A percentile compares a stretch with the other conserved stretches of the same genome.
Evolutionary conservation across 2,888 invertebrate species (phyloP).

Genomic region (Stegophylla sp.): DNA sequence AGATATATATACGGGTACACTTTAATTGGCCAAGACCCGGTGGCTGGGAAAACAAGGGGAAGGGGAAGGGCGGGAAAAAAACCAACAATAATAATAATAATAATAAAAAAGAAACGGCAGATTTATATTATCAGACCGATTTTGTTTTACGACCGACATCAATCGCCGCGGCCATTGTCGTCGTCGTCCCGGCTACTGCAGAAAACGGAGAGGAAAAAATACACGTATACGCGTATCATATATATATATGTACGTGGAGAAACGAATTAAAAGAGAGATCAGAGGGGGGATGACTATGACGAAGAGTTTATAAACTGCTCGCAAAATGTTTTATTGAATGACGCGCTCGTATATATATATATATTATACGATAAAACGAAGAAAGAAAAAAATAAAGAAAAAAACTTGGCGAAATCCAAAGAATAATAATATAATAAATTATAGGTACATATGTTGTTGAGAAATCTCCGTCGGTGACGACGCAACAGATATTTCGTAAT

Average conservation of each 20-base stretch:
- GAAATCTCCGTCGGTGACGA: slow-evolving; percentile 21
- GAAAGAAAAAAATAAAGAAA: slow-evolving; percentile 4
- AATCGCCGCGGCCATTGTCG: slow-evolving; percentile 36
- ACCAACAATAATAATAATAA: too few species aligned
- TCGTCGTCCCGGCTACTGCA: slow-evolving; percentile 37
- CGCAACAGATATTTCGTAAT: slow-evolving; percentile 49
- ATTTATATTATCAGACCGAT: slow-evolving; percentile 37
- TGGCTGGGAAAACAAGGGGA: too few species aligned
- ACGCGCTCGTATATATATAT: background rate
- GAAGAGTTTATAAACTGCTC: slow-evolving; percentile 44
- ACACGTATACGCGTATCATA: background rate
- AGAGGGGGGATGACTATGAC: background rate
- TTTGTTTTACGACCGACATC: slow-evolving; percentile 56
- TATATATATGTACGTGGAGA: background rate
- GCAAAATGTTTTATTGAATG: slow-evolving; percentile 56
- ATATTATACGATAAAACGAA: background rate
- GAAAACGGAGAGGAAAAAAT: slow-evolving; percentile 31
- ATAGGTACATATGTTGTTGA: slow-evolving; percentile 33
- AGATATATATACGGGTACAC: slow-evolving; percentile 5
- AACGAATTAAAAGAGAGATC: too few species aligned
- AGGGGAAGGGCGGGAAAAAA: background rate
- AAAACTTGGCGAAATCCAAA: background rate
- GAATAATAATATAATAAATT: slow-evolving; percentile 27
- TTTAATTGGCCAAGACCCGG: slow-evolving; percentile 21
- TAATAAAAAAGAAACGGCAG: slow-evolving; percentile 8